Evolutionary conservation across 1,140 invertebrate species (phyloP).

Genomic region (Caenorhabditis latens): DNA sequence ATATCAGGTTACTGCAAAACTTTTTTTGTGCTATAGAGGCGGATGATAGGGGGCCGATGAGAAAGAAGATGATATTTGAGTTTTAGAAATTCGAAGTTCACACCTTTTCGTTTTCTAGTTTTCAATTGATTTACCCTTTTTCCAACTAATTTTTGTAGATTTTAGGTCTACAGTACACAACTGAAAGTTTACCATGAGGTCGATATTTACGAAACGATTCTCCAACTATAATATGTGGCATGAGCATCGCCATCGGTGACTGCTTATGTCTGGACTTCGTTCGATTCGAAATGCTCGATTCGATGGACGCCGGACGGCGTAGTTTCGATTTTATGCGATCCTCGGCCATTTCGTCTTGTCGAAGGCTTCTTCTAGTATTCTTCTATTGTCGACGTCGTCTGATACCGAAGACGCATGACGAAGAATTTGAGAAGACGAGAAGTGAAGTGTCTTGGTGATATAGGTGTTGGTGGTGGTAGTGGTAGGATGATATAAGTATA

Average conservation of each 20-base stretch:
- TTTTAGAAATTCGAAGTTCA: no score
- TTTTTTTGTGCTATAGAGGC: not conserved
- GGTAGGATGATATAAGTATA: not conserved
- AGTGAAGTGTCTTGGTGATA: not conserved
- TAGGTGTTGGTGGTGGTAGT: not conserved
- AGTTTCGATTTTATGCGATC: conserved; percentile 9
- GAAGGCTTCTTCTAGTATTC: not conserved
- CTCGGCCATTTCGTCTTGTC: conserved; percentile 14
- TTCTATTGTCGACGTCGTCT: conserved; percentile 14
- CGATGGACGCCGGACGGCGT: conserved; percentile 25
- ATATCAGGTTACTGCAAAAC: conserved; percentile 46
- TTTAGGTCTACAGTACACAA: not conserved
- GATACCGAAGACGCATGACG: conserved; percentile 15
- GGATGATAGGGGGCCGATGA: not conserved
- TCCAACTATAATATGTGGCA: conserved; percentile 42
- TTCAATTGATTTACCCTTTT: no score
- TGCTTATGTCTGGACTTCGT: not conserved
- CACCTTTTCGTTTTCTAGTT: no score
- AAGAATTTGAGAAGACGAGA: not conserved
- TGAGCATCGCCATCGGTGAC: conserved; percentile 5
- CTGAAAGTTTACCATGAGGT: conserved; percentile 10
- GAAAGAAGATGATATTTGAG: not conserved
- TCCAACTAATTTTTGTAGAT: not conserved
- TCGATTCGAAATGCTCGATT: not conserved
- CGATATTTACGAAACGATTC: conserved; percentile 43